A percentile compares a stretch with the other conserved stretches of the same genome.
These are phyloP conservation scores for Silurus lanzhouensis DNA, from an alignment of 2,797 vertebrate genomes.

Conservation along the genomic window DNA sequence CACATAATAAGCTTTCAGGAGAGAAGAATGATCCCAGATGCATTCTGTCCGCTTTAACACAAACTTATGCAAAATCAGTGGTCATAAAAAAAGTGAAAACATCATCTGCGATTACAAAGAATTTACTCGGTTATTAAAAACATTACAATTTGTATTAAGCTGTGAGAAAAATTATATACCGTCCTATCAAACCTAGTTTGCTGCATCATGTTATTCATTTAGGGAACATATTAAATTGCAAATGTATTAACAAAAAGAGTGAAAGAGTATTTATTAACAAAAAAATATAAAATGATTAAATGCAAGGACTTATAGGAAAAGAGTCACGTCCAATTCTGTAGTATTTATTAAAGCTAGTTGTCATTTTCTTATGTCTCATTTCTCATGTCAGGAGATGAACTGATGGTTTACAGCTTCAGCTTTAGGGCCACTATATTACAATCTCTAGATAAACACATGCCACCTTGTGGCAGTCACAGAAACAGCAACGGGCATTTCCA, in stretches of 20 bases:
- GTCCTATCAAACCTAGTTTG: not conserved
- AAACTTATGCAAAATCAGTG: not conserved
- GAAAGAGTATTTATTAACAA: too few species aligned
- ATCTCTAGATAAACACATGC: constrained; percentile 69
- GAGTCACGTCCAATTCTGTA: not conserved
- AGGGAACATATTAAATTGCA: not conserved
- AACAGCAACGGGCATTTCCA: constrained; percentile 51
- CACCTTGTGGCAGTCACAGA: constrained; percentile 67
- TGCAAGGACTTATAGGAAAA: not conserved
- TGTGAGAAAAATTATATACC: not conserved
- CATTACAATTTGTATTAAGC: not conserved
- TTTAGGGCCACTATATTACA: constrained; percentile 43
- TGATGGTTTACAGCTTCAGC: constrained; percentile 58
- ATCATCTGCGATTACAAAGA: not conserved
- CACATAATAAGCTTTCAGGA: not conserved
- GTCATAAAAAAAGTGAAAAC: constrained; percentile 2
- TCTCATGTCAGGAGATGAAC: constrained; percentile 39
- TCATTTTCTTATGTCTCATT: constrained; percentile 34
- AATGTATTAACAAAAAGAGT: not conserved
- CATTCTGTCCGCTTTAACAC: too few species aligned
- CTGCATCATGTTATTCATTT: not conserved
- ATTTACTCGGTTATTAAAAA: not conserved
- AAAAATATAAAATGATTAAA: not conserved
- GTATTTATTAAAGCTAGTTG: constrained; percentile 5
- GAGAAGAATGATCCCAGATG: not conserved